Percentiles rank a stretch among this genome's conserved stretches.
phyloP scores from a whole-genome alignment of 1,140 invertebrate species.

The Euglossa dilemma region DNA sequence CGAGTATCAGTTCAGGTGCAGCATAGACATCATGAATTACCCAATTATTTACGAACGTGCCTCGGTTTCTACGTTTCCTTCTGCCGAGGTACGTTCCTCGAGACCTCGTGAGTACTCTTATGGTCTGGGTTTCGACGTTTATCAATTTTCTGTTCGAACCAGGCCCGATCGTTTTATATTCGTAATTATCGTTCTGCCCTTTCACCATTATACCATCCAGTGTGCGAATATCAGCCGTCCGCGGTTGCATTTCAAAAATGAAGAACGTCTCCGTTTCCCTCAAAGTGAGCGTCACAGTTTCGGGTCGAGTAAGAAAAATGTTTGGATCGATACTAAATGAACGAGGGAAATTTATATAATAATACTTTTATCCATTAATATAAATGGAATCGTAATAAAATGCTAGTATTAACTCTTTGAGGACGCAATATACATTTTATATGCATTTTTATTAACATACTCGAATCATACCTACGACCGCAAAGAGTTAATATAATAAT shows the following conservation, averaged over 20 bases:
- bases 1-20: conserved; percentile 41
- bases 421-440: background rate
- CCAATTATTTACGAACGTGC: conserved; percentile 87
- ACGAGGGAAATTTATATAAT: background rate
- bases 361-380: background rate
- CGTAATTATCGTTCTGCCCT: conserved; percentile 86
- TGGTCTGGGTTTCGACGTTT: conserved; percentile 87
- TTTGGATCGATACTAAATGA: conserved; percentile 58
- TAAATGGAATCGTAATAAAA: background rate
- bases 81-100: conserved; percentile 84
- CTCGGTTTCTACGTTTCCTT: conserved; percentile 82
- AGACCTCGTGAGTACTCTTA: conserved; percentile 83
- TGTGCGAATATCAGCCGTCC: conserved; percentile 84
- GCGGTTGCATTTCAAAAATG: conserved; percentile 85
- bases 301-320: conserved; percentile 73
- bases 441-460: background rate
- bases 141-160: conserved; percentile 85
- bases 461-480: background rate
- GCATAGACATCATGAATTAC: conserved; percentile 87
- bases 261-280: conserved; percentile 86
- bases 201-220: conserved; percentile 83
- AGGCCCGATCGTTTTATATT: conserved; percentile 85
- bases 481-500: conserved; percentile 2
- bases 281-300: conserved; percentile 84
- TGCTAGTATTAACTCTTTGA: background rate